These are phyloP conservation scores for Squalus acanthias DNA, from an alignment of 2,797 vertebrate genomes.

Conservation along the genomic window DNA sequence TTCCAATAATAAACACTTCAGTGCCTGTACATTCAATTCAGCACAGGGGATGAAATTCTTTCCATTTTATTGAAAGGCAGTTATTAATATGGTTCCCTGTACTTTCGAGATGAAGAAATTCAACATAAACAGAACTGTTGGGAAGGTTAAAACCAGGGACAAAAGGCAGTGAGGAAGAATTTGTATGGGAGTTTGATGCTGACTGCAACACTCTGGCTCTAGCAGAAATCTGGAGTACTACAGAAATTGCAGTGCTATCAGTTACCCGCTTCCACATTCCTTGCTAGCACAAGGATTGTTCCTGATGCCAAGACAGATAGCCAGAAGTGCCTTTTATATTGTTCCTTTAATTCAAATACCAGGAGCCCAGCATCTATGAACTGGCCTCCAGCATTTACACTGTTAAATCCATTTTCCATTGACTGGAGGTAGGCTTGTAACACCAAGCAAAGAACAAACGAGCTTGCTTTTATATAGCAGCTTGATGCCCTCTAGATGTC, in stretches of 20 bases:
- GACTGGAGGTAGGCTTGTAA: not conserved
- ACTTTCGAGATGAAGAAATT: not conserved
- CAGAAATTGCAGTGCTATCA: not conserved
- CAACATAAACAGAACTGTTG: not conserved
- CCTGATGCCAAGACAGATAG: not conserved
- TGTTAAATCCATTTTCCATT: not conserved
- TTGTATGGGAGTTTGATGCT: not conserved
- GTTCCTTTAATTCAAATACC: not conserved
- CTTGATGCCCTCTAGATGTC: not conserved
- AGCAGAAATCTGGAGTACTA: not conserved
- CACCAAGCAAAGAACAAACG: not conserved
- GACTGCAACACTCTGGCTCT: not conserved
- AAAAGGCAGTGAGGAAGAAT: not conserved
- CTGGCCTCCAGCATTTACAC: not conserved
- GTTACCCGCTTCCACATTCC: not conserved
- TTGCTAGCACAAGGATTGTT: not conserved
- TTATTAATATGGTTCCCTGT: not conserved
- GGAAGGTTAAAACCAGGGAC: not conserved
- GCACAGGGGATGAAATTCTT: not conserved
- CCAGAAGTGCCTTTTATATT: not conserved
- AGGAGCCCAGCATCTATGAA: not conserved
- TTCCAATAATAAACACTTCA: not conserved
- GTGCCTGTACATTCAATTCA: not conserved
- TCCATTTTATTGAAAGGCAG: not conserved
- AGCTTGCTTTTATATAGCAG: not conserved